Evolutionary conservation across 2,113 vertebrate genomes (phyloP).

Genomic region (Panthera tigris): DNA sequence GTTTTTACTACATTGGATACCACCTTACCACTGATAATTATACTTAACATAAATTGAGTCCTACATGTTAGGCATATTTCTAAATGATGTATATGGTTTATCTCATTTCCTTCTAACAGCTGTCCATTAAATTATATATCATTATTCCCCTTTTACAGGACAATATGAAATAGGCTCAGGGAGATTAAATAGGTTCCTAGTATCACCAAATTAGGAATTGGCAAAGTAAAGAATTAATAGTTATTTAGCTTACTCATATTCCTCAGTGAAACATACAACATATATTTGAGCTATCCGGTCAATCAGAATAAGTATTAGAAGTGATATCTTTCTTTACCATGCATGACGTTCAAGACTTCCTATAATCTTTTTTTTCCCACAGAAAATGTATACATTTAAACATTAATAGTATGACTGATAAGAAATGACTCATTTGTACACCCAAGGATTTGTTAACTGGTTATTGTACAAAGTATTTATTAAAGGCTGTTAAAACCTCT

Average conservation of each 20-base stretch:
- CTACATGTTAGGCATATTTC: not conserved
- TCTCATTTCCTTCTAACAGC: not conserved
- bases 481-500: conserved; percentile 3
- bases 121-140: not conserved
- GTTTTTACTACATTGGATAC: not conserved
- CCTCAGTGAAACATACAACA: not conserved
- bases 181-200: not conserved
- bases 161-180: not conserved
- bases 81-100: not conserved
- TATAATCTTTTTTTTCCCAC: not conserved
- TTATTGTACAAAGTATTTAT: conserved; percentile 34
- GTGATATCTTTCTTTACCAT: not conserved
- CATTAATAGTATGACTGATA: not conserved
- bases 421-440: not conserved
- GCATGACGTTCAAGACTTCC: not conserved
- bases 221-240: not conserved
- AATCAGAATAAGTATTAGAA: not conserved
- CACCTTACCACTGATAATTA: not conserved
- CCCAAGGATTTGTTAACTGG: not conserved
- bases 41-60: not conserved
- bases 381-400: conserved; percentile 7
- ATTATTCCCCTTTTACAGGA: not conserved
- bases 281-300: not conserved
- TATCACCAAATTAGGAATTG: not conserved
- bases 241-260: not conserved